phyloP scores from a whole-genome alignment of 2,888 invertebrate species.

The Limulus polyphemus region DNA sequence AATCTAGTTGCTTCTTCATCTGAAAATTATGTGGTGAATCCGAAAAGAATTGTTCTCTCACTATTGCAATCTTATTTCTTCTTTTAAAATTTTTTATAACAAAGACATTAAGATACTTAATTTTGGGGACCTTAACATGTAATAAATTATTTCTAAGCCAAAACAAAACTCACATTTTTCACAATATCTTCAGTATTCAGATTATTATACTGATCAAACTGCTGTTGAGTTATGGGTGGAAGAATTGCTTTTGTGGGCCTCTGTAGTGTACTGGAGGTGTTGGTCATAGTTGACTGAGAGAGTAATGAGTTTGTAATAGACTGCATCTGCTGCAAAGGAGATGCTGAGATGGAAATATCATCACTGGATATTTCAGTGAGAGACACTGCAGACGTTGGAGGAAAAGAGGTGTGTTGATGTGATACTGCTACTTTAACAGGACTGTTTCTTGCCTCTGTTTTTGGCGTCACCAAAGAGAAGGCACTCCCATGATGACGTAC shows the following conservation, averaged over 20 bases:
- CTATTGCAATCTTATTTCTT: too few species aligned
- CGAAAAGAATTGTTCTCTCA: too few species aligned
- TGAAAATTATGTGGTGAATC: too few species aligned
- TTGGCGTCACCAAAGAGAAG: constrained; percentile 75
- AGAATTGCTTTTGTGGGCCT: constrained; percentile 89
- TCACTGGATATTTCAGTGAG: constrained; percentile 38
- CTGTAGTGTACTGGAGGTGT: constrained; percentile 68
- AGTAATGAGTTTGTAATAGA: constrained; percentile 94
- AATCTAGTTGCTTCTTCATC: too few species aligned
- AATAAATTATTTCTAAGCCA: too few species aligned
- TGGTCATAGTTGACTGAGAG: constrained; percentile 57
- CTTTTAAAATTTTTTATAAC: too few species aligned
- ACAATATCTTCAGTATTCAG: constrained; percentile 98
- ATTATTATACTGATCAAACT: constrained; percentile 95
- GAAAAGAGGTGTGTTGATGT: not conserved
- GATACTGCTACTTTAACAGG: constrained; percentile 1
- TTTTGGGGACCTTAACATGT: too few species aligned
- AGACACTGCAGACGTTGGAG: not conserved
- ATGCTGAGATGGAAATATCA: constrained; percentile 67
- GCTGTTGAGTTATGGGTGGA: constrained; percentile 95
- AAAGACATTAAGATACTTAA: too few species aligned
- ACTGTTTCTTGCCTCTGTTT: constrained; percentile 46
- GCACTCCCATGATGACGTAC: constrained; percentile 41
- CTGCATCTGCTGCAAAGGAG: constrained; percentile 92
- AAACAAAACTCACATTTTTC: constrained; percentile 49